Conservation (phyloP, 2,888 invertebrate species). For the Polydrusus tereticollis region DNA sequence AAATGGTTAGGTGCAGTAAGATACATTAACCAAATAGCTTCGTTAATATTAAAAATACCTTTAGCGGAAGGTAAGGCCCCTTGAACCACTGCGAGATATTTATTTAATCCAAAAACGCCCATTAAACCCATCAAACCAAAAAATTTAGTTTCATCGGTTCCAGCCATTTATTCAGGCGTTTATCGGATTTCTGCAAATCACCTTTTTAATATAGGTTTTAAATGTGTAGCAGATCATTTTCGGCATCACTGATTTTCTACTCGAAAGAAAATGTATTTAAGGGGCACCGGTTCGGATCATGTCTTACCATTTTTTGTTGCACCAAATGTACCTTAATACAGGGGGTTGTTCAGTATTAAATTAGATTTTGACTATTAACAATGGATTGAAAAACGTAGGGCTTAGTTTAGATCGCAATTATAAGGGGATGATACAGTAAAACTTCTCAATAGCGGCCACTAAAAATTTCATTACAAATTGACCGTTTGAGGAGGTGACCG, state of each 20-base stretch:
- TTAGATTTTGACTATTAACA: too few relatives aligned
- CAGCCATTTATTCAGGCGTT: slow-evolving; percentile 16
- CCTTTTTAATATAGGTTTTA: slow-evolving; percentile 11
- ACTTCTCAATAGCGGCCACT: too few relatives aligned
- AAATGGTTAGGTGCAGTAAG: too few relatives aligned
- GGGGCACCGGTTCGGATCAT: not conserved
- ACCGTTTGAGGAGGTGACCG: too few relatives aligned
- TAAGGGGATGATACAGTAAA: too few relatives aligned
- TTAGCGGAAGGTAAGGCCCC: not conserved
- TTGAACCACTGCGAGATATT: not conserved
- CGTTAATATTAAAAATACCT: not conserved
- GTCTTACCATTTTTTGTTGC: too few relatives aligned
- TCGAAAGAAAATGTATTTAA: not conserved
- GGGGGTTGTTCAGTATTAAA: too few relatives aligned
- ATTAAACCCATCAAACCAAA: slow-evolving; percentile 32
- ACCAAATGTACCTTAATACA: too few relatives aligned
- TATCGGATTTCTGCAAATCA: slow-evolving; percentile 24
- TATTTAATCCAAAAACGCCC: slow-evolving; percentile 22
- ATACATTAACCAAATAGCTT: too few relatives aligned
- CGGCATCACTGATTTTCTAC: not conserved
- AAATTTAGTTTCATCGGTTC: slow-evolving; percentile 16
- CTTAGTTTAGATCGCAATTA: too few relatives aligned
- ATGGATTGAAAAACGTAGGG: too few relatives aligned
- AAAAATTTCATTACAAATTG: too few relatives aligned
- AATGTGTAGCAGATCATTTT: not conserved